phyloP scores from a whole-genome alignment of 2,797 vertebrate genomes.

The Nasua narica region DNA sequence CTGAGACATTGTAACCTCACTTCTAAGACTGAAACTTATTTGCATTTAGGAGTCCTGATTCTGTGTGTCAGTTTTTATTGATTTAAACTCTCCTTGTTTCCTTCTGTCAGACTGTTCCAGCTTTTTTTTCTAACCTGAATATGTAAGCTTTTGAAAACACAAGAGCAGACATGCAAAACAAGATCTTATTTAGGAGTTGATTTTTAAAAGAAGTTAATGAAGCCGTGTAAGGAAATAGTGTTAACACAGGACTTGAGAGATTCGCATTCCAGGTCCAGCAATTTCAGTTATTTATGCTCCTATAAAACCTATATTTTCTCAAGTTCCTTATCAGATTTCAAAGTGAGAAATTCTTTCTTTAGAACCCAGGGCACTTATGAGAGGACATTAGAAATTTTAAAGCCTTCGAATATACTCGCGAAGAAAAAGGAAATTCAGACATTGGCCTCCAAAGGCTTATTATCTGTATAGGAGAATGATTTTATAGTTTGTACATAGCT shows the following conservation, averaged over 20 bases:
- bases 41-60: slow-evolving; percentile 4
- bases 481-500: slow-evolving; percentile 41
- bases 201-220: slow-evolving; percentile 13
- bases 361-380: neutral
- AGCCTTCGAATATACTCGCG: neutral
- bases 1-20: slow-evolving; percentile 51
- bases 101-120: neutral
- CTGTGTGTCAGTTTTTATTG: neutral
- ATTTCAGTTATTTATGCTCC: neutral
- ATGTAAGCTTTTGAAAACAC: slow-evolving; percentile 37
- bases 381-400: neutral
- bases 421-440: slow-evolving; percentile 7
- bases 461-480: neutral
- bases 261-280: neutral
- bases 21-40: slow-evolving; percentile 41
- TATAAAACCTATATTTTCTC: slow-evolving; percentile 5
- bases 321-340: slow-evolving; percentile 40
- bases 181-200: neutral
- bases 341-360: neutral
- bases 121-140: neutral
- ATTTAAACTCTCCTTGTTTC: slow-evolving; percentile 24
- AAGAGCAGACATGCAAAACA: neutral
- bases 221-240: neutral
- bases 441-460: neutral
- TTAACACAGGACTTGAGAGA: neutral